Evolutionary conservation across 2,888 invertebrate genomes (phyloP).

Genomic region (Eulithis prunata): DNA sequence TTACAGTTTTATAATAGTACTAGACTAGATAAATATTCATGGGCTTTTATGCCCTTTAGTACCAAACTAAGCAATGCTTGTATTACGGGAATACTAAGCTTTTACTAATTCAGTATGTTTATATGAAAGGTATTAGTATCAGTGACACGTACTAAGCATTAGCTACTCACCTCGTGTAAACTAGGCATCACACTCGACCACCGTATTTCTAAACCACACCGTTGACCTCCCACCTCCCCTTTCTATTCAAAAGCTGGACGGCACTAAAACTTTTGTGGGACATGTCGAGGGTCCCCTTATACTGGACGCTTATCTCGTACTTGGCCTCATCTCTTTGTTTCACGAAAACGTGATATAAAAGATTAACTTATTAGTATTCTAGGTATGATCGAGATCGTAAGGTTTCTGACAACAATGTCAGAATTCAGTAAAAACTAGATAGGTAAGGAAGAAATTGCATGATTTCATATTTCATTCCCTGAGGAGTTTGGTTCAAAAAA

Average conservation of each 20-base stretch:
- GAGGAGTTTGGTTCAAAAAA: too few species aligned
- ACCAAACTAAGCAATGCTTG: too few species aligned
- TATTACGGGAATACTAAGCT: too few species aligned
- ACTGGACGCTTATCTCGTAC: conserved; percentile 68
- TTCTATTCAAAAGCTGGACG: conserved; percentile 42
- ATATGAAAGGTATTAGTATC: too few species aligned
- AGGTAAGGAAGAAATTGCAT: too few species aligned
- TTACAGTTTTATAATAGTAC: too few species aligned
- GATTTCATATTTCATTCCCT: too few species aligned
- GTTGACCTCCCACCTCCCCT: conserved; percentile 51
- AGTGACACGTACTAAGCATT: too few species aligned
- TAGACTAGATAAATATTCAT: too few species aligned
- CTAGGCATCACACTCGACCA: conserved; percentile 64
- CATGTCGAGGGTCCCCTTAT: conserved; percentile 55
- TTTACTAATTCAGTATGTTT: too few species aligned
- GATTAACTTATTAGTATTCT: conserved; percentile 84
- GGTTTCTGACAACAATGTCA: conserved; percentile 52
- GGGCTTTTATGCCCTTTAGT: too few species aligned
- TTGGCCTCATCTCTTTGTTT: conserved; percentile 80
- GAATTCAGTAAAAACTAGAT: neutral
- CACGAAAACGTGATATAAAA: conserved; percentile 81
- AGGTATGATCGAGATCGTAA: conserved; percentile 61
- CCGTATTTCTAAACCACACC: conserved; percentile 59
- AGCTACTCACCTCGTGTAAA: too few species aligned
- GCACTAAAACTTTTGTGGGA: conserved; percentile 37